Base-by-base conservation (phyloP, 1,140 invertebrate genomes). In the Euglossa dilemma region DNA sequence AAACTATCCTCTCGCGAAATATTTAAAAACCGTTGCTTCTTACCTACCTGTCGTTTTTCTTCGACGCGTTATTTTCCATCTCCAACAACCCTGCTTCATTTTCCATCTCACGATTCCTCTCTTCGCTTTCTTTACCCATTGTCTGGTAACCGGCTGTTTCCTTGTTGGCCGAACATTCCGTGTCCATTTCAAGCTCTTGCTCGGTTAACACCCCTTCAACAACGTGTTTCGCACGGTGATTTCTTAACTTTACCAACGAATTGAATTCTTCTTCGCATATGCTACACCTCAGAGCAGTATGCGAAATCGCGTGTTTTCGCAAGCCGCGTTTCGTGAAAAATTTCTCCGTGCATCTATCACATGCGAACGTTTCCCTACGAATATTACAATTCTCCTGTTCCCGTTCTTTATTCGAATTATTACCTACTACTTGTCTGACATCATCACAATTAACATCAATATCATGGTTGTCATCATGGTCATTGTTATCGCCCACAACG, bases 171-270 rank as follows among this genome's bases (percentile, higher is more conserved):
- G 76, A 8, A 5, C 54, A 25, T 43, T 90, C 84, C 52, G 82
- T 74, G 6, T 91, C 88, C 36, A 91, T 85, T 28, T 92, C 89
- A 20, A 93, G 77, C 85, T 94, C 91, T 23, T 93, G 88, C 43
- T 94, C 91, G 0, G 88, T 89, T 11, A 93, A 77, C 25, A 93
- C 85, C 12, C 91, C 93, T 66, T 94, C 93, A 2, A 93, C 75
- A 1, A 93, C 92, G 14, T 94, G 93, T 20, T 92, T 91, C 0
- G 90, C 81, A 0, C 91, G 85, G 74, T 94, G 93, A 56, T 93
- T 87, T 23, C 83, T 87, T 7, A 94, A 69, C 43, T 92, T 90
- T 12, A 93, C 91, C 45, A 94, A n/a, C 6, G 85, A 84, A 11
- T 94, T 89, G 36, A 92, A 94, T 47, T 92, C 87, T 50, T 92